Percentiles rank a stretch among this genome's conserved stretches.
Conservation (phyloP, 2,888 invertebrate species). For the Unio pictorum region DNA sequence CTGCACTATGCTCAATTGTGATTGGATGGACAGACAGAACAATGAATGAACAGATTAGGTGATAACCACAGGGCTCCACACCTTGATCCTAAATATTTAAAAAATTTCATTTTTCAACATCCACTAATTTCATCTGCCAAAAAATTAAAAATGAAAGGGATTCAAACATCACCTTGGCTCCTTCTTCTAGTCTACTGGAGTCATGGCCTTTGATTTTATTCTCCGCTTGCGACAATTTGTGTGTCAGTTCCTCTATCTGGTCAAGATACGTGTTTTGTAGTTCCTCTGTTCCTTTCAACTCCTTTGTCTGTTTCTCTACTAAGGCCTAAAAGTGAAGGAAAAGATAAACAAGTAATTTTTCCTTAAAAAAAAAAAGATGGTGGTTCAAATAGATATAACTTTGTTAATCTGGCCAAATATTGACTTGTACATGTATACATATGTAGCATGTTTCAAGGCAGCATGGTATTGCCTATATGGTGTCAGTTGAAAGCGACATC, state of each 20-base stretch:
- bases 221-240: conserved; percentile 66
- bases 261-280: conserved; percentile 61
- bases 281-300: conserved; percentile 49
- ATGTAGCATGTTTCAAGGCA: neutral
- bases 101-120: no score
- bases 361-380: neutral
- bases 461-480: no score
- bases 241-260: conserved; percentile 69
- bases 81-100: no score
- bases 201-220: conserved; percentile 61
- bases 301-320: conserved; percentile 38
- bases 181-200: conserved; percentile 54
- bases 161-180: conserved; percentile 51
- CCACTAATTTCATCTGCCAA: no score
- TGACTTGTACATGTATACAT: neutral
- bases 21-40: no score
- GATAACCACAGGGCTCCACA: no score
- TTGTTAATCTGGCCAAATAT: neutral
- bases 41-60: no score
- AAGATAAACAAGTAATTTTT: neutral
- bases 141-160: no score
- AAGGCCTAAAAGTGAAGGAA: conserved; percentile 28
- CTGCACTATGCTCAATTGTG: no score
- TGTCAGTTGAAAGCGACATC: no score
- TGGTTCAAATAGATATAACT: neutral